phyloP scores from a whole-genome alignment of 1,140 invertebrate genomes.

The Lordiphosa stackelbergi region DNA sequence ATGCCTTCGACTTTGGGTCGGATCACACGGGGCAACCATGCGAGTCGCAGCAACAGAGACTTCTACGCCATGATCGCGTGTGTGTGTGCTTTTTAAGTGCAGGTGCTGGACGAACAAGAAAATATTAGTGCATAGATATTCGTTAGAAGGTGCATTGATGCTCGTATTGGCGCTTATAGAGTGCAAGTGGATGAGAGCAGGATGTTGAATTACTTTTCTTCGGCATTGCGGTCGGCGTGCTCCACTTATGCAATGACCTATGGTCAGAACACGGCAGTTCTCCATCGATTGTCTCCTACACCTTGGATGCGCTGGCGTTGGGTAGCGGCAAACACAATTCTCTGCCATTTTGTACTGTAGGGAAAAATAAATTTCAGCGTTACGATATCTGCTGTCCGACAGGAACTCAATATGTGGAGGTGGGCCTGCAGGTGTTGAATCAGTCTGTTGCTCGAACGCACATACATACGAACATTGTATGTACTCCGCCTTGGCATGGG shows the following conservation, averaged over 20 bases:
- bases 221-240: not conserved
- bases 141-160: constrained; percentile 5
- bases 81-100: constrained; percentile 3
- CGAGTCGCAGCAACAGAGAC: no score
- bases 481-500: no score
- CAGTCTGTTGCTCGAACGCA: no score
- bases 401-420: no score
- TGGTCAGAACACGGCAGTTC: not conserved
- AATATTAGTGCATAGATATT: constrained; percentile 8
- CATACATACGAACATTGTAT: no score
- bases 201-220: constrained; percentile 15
- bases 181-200: not conserved
- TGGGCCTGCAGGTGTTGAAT: no score
- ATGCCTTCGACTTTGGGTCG: no score
- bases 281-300: constrained; percentile 5
- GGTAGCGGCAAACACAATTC: no score
- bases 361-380: no score
- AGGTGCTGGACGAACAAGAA: constrained; percentile 13
- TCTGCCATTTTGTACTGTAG: no score
- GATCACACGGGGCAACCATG: no score
- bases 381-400: no score
- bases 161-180: constrained; percentile 6
- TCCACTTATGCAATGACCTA: constrained; percentile 4
- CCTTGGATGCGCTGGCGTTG: constrained; percentile 2
- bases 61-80: not conserved